These are phyloP conservation scores for Aphodius granarius DNA, from an alignment of 2,888 invertebrate genomes.

Conservation along the genomic window DNA sequence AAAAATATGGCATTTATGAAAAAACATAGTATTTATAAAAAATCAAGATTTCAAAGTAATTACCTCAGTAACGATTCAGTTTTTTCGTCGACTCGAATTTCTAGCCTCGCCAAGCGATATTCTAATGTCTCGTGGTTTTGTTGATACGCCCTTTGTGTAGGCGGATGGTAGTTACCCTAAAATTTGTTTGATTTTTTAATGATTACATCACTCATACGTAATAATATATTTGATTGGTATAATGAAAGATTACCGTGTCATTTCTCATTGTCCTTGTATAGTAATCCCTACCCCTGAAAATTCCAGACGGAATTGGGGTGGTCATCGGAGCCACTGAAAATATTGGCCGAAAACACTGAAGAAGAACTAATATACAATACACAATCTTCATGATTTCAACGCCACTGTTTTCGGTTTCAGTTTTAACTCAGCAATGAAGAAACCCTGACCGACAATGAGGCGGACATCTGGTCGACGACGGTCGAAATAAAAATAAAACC, in stretches of 20 bases:
- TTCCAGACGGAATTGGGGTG: neutral
- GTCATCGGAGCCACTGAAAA: neutral
- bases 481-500: neutral
- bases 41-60: no score
- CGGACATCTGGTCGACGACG: no score
- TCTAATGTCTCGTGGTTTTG: slow-evolving; percentile 28
- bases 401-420: neutral
- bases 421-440: neutral
- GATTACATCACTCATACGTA: no score
- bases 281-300: neutral
- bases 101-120: slow-evolving; percentile 48
- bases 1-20: no score
- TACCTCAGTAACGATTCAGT: slow-evolving; percentile 46
- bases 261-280: neutral
- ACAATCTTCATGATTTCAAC: neutral
- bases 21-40: no score
- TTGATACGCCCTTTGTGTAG: neutral
- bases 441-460: neutral
- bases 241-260: neutral
- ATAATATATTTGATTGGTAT: no score
- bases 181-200: no score
- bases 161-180: neutral
- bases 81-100: slow-evolving; percentile 51
- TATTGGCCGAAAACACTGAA: neutral
- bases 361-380: neutral